phyloP scores from a whole-genome alignment of 1,140 invertebrate genomes.

The Maconellicoccus hirsutus region DNA sequence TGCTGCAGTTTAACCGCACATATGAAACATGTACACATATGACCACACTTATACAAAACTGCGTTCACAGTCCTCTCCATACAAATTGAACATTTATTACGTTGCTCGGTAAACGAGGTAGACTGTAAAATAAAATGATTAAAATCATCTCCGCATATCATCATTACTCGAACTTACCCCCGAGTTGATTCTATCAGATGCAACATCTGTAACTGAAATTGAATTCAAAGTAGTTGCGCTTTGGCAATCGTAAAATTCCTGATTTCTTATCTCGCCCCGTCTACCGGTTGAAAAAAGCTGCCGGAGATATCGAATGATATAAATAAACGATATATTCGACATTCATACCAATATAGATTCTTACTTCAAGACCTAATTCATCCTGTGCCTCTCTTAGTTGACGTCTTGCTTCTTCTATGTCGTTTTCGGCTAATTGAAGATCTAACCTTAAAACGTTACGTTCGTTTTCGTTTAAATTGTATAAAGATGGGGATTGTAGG shows the following conservation, averaged over 20 bases:
- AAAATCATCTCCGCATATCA: not conserved
- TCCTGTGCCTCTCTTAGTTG: not conserved
- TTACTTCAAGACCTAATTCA: not conserved
- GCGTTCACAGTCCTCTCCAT: conserved; percentile 85
- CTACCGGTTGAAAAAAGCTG: too few species aligned
- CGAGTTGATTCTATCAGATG: not conserved
- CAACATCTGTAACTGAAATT: not conserved
- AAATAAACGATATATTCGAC: too few species aligned
- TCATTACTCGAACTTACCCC: not conserved
- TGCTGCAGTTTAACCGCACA: conserved; percentile 70
- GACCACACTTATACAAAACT: conserved; percentile 91
- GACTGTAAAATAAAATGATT: not conserved
- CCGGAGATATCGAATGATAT: too few species aligned
- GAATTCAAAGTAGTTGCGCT: not conserved
- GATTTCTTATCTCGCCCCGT: not conserved
- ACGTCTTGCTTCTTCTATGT: not conserved
- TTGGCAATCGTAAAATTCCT: not conserved
- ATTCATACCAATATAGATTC: too few species aligned
- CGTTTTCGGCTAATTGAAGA: not conserved
- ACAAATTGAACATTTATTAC: conserved; percentile 74
- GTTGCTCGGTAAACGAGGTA: not conserved
- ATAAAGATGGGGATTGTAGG: not conserved
- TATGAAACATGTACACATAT: conserved; percentile 97
- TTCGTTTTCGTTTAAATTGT: conserved; percentile 11
- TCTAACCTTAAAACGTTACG: not conserved